These are phyloP conservation scores for Anthopleura sola DNA, from an alignment of 64 coral and sea anemone genomes.

Conservation along the genomic window DNA sequence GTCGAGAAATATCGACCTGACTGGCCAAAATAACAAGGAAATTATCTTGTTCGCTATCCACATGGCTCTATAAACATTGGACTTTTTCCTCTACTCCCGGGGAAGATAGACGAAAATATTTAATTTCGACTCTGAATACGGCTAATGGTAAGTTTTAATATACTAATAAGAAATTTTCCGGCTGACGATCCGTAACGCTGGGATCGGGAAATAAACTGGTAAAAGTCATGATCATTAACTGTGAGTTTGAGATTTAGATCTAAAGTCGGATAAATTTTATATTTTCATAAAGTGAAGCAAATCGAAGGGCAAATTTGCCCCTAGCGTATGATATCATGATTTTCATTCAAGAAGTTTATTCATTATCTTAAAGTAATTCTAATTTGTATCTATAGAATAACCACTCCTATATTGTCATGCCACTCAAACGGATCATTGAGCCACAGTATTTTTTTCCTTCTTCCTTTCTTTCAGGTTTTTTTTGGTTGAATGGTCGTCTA, in stretches of 20 bases:
- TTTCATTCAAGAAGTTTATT: background rate
- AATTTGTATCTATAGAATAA: too few relatives aligned
- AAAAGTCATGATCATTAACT: too few relatives aligned
- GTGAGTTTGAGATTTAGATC: too few relatives aligned
- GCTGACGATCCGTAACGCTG: background rate
- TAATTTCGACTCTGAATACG: background rate
- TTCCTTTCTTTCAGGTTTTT: background rate
- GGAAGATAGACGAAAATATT: background rate
- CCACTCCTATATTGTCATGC: background rate
- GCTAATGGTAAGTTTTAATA: background rate
- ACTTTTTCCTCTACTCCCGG: background rate
- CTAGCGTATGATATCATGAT: background rate
- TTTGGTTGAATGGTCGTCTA: background rate
- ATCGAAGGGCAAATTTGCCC: background rate
- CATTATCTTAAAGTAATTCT: background rate
- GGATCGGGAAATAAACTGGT: too few relatives aligned
- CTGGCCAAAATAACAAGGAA: background rate
- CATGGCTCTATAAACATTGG: background rate
- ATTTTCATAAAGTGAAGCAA: background rate
- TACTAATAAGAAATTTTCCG: background rate
- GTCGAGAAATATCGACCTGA: background rate
- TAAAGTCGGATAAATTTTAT: too few relatives aligned
- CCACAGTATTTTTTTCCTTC: background rate
- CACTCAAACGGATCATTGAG: background rate
- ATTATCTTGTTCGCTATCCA: background rate